Percentiles rank a stretch among this genome's conserved stretches.
phyloP scores from a whole-genome alignment of 1,140 invertebrate genomes.

The Drosophila rufa region DNA sequence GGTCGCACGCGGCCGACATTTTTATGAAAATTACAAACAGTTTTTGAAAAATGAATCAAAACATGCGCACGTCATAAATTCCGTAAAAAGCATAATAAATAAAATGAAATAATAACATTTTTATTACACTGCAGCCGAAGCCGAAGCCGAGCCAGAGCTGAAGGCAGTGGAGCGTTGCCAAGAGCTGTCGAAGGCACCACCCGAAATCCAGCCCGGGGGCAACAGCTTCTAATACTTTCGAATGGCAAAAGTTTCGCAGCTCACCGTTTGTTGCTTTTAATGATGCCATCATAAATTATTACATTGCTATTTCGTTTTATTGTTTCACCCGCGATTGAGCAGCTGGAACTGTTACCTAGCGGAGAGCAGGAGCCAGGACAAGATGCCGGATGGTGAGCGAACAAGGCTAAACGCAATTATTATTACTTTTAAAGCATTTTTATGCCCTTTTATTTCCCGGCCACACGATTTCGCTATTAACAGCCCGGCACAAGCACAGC shows the following conservation, averaged over 20 bases:
- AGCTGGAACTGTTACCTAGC: constrained; percentile 43
- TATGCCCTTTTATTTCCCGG: constrained; percentile 77
- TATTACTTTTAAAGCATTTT: constrained; percentile 83
- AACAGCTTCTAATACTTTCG: constrained; percentile 71
- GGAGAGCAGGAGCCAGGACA: background rate
- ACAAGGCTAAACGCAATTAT: constrained; percentile 79
- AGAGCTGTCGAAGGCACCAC: constrained; percentile 16
- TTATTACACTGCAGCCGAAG: constrained; percentile 69
- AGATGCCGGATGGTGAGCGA: constrained; percentile 12
- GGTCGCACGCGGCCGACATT: constrained; percentile 29
- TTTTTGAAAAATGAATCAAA: constrained; percentile 78
- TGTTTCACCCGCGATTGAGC: constrained; percentile 84
- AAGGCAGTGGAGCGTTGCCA: constrained; percentile 17
- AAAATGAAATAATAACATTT: constrained; percentile 84
- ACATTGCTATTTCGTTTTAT: constrained; percentile 84
- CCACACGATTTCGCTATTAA: constrained; percentile 80
- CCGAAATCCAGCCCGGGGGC: constrained; percentile 19
- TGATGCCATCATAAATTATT: constrained; percentile 85
- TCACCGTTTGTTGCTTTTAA: constrained; percentile 65
- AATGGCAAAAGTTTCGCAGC: constrained; percentile 68
- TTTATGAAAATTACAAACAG: constrained; percentile 58
- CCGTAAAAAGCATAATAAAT: constrained; percentile 80
- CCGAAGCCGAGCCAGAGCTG: background rate
- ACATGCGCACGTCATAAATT: constrained; percentile 82
- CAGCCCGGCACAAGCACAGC: constrained; percentile 27